phyloP scores from a whole-genome alignment of 2,797 vertebrate species.

The Prunella strophiata region DNA sequence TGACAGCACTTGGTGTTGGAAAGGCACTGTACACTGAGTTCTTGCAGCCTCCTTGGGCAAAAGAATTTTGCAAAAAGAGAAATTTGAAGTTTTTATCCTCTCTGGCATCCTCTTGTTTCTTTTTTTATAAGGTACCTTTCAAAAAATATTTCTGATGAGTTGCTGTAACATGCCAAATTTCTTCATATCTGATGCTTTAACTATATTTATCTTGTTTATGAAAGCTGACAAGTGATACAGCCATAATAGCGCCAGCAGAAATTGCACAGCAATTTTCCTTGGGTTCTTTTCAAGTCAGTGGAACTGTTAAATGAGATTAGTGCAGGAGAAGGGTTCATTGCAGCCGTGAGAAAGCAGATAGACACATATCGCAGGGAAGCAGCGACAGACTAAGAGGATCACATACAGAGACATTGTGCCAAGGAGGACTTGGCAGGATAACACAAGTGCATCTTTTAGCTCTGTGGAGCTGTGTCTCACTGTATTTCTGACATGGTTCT shows the following conservation, averaged over 20 bases:
- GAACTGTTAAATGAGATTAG: constrained; percentile 71
- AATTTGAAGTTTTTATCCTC: background rate
- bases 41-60: background rate
- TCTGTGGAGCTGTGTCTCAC: background rate
- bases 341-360: constrained; percentile 59
- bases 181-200: constrained; percentile 52
- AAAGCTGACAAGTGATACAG: constrained; percentile 57
- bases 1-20: background rate
- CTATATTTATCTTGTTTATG: constrained; percentile 58
- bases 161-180: constrained; percentile 20
- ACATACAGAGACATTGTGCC: constrained; percentile 36
- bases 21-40: background rate
- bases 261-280: constrained; percentile 49
- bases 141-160: constrained; percentile 25
- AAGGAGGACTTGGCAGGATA: constrained; percentile 41
- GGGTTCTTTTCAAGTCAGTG: constrained; percentile 55
- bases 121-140: constrained; percentile 18
- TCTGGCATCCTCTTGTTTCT: background rate
- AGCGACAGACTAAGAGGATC: constrained; percentile 50
- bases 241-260: constrained; percentile 52
- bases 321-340: constrained; percentile 44
- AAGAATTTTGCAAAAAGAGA: constrained; percentile 5
- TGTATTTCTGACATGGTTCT: constrained; percentile 5
- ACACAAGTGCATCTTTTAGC: constrained; percentile 17
- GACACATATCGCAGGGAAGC: constrained; percentile 56